A percentile compares a stretch with the other conserved stretches of the same genome.
Evolutionary conservation across 2,113 vertebrate genomes (phyloP).

Genomic region (Ovis canadensis): DNA sequence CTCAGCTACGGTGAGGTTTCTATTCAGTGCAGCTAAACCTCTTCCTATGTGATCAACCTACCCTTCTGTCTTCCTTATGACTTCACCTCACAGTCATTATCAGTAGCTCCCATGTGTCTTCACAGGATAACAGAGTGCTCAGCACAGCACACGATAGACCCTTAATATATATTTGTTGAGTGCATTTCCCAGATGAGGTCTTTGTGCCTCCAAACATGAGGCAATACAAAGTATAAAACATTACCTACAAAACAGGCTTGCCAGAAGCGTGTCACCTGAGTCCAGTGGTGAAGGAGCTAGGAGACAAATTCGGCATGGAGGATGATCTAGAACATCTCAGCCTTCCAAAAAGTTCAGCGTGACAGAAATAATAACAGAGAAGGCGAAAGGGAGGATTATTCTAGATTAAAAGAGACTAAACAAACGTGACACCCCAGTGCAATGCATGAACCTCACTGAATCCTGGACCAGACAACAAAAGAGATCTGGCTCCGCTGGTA

Average conservation of each 20-base stretch:
- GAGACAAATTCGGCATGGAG: neutral
- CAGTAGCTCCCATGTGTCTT: neutral
- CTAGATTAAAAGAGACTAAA: neutral
- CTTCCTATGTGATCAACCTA: neutral
- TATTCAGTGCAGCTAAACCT: neutral
- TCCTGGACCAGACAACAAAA: neutral
- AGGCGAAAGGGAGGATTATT: neutral
- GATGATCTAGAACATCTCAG: neutral
- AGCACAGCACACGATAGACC: too few relatives aligned
- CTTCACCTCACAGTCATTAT: neutral
- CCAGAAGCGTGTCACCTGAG: neutral
- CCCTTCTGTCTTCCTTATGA: neutral
- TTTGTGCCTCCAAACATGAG: neutral
- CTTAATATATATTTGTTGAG: neutral
- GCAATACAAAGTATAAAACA: neutral
- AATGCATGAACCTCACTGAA: neutral
- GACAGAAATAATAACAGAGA: neutral
- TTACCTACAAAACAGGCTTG: neutral
- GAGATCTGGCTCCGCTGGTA: accelerated
- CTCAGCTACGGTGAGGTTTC: neutral
- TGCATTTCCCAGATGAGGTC: neutral
- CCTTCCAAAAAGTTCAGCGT: neutral
- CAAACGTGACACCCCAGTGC: neutral
- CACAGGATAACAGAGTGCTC: neutral
- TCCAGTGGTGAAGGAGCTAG: neutral